These are phyloP conservation scores for Marmota flaviventris DNA, from an alignment of 2,113 vertebrate genomes.

Conservation along the genomic window DNA sequence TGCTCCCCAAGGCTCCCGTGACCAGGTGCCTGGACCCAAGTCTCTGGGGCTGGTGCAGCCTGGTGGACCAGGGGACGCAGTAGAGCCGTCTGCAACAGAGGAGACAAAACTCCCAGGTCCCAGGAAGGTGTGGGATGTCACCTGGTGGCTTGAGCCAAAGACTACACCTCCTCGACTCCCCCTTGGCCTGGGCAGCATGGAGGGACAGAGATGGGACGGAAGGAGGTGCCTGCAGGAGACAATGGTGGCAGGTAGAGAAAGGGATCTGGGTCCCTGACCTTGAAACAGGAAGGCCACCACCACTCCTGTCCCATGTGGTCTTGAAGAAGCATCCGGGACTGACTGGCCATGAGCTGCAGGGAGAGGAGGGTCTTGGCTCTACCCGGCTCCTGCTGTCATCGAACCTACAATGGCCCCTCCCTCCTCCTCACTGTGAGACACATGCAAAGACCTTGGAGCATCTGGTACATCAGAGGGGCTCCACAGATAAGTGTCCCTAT, in stretches of 20 bases:
- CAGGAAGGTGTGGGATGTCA: background rate
- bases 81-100: background rate
- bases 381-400: accelerated
- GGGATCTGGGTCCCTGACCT: background rate
- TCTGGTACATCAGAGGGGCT: background rate
- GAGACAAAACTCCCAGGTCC: background rate
- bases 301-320: accelerated
- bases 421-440: background rate
- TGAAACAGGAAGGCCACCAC: background rate
- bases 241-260: background rate
- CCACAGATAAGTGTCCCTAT: accelerated
- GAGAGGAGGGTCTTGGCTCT: background rate
- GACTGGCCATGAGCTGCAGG: background rate
- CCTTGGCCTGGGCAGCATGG: background rate
- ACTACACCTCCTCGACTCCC: too few species aligned
- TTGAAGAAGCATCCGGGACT: background rate
- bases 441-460: accelerated
- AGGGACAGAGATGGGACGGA: background rate
- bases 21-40: background rate
- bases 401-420: background rate
- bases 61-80: background rate
- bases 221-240: too few species aligned
- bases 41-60: background rate
- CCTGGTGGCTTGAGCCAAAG: background rate
- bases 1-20: background rate